Evolutionary conservation across 2,113 vertebrate species (phyloP), one percentile per base, ranked within the genome.

Genomic region (Carassius carassius): DNA sequence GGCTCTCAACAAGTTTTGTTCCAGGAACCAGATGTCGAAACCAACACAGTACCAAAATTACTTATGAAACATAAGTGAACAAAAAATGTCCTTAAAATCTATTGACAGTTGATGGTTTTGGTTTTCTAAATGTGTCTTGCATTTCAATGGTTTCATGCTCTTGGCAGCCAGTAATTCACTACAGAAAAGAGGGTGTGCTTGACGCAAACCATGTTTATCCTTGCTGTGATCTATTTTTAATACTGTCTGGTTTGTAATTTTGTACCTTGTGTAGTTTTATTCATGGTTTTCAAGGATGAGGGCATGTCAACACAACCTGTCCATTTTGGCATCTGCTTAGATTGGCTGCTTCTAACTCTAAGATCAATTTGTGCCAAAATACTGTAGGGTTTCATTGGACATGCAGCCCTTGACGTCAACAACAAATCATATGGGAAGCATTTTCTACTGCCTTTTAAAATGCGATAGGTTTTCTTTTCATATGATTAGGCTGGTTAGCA

Each of bases 241-340:
- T 47, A 12, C 11, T 0, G 16, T 29, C n/a, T 80, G 35, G 7
- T 4, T 14, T 25, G n/a, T 41, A 41, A 41, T 23, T 78, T 16
- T 54, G 35, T 60, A 37, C 35, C 37, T 17, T 44, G 21, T 25
- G 60, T 41, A 62, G 78, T 49, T 80, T 47, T 29, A 65, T 80
- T 62, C 41, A 63, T 63, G 77, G 21, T 44, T 23, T 49, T 74
- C 41, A n/a, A 63, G 78, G 78, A 29, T 80, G 60, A 65, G 35
- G 29, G 19, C 54, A 23, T 58, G 54, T 78, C 76, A 78, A 78
- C 5, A 3, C 76, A 78, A 58, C 78, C 78, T 80, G 58, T 62
- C 13, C 12, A 19, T 80, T 14, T 44, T 80, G 58, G 78, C 78
- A 80, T 80, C 13, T 80, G 78, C 14, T 23, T 25, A 1, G 37